phyloP scores from a whole-genome alignment of 2,113 vertebrate genomes.

The Rhinichthys klamathensis region DNA sequence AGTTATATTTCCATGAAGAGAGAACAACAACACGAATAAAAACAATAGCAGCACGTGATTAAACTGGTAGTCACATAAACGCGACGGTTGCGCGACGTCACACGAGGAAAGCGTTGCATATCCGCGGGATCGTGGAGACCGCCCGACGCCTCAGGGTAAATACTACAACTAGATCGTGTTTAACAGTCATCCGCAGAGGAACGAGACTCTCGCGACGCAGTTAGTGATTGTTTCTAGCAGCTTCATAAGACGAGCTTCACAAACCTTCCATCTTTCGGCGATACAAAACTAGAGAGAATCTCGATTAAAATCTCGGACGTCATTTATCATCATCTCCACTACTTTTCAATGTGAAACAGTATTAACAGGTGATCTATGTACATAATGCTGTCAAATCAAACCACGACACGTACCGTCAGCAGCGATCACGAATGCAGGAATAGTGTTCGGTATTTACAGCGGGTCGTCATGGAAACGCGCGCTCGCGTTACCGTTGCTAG shows the following conservation, averaged over 20 bases:
- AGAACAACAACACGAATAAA: conserved; percentile 29
- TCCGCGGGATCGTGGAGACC: not conserved
- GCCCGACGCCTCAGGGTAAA: conserved; percentile 53
- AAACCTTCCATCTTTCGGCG: conserved; percentile 73
- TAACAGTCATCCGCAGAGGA: conserved; percentile 84
- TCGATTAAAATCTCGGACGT: conserved; percentile 84
- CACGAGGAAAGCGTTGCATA: conserved; percentile 74
- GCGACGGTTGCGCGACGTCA: conserved; percentile 71
- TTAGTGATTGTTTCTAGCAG: conserved; percentile 87
- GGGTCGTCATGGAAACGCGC: not conserved
- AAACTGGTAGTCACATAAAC: conserved; percentile 82
- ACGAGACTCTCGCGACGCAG: conserved; percentile 75
- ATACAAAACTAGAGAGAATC: conserved; percentile 94
- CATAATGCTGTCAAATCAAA: conserved; percentile 87
- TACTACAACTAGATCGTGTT: conserved; percentile 76
- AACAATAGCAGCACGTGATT: conserved; percentile 90
- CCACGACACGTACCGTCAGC: conserved; percentile 81
- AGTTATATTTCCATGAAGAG: conserved; percentile 73
- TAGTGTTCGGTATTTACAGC: conserved; percentile 88
- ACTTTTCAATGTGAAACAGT: conserved; percentile 99
- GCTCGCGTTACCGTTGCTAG: too few species aligned
- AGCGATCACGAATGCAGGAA: conserved; percentile 78
- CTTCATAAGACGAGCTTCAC: conserved; percentile 73
- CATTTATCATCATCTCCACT: conserved; percentile 79
- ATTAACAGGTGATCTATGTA: conserved; percentile 94